Percentiles rank a stretch among this genome's conserved stretches.
Evolutionary conservation across 2,888 invertebrate genomes (phyloP).

Genomic region (Balanococcus diminutus): DNA sequence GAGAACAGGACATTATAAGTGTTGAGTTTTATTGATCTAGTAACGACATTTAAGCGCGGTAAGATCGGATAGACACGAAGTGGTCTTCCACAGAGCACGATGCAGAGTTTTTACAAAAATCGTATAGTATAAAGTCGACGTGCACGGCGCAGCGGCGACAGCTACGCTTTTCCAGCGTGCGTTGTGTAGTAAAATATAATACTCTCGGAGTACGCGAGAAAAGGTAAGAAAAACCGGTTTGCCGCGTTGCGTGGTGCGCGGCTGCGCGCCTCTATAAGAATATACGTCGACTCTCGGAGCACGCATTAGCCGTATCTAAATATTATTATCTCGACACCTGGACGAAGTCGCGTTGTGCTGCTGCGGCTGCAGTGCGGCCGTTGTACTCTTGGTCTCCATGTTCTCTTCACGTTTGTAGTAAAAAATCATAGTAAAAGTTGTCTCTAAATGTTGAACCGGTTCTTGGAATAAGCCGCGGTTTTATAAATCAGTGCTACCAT

Average conservation of each 20-base stretch:
- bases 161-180: not conserved
- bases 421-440: conserved; percentile 48
- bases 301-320: conserved; percentile 53
- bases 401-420: conserved; percentile 39
- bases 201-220: no score
- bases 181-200: not conserved
- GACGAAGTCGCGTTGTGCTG: not conserved
- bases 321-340: conserved; percentile 52
- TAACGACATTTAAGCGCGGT: not conserved
- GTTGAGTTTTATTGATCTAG: conserved; percentile 22
- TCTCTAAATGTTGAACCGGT: conserved; percentile 35
- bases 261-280: not conserved
- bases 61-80: not conserved
- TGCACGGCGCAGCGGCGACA: not conserved
- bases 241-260: conserved; percentile 9
- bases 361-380: not conserved
- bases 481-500: conserved; percentile 48
- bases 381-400: not conserved
- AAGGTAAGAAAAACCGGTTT: not conserved
- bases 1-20: not conserved
- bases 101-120: not conserved
- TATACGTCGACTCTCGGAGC: not conserved
- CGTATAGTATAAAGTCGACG: not conserved
- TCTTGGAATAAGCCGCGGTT: conserved; percentile 11
- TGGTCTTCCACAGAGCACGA: not conserved